phyloP scores from a whole-genome alignment of 2,113 vertebrate genomes.

The Crotalus horridus region DNA sequence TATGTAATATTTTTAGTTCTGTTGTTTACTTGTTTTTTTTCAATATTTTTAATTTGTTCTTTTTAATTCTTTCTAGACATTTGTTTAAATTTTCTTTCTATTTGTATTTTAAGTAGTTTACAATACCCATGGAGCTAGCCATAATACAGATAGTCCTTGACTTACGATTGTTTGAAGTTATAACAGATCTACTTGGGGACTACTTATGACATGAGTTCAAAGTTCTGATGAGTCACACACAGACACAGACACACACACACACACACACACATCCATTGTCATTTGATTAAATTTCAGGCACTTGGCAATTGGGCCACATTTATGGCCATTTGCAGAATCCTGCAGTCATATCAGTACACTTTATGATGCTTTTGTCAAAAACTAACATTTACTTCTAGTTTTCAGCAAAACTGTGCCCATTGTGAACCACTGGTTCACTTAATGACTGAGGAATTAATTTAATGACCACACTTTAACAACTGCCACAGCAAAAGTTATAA shows the following conservation, averaged over 20 bases:
- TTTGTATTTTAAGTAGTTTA: neutral
- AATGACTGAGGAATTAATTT: neutral
- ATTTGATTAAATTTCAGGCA: neutral
- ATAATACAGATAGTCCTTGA: neutral
- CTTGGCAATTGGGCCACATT: neutral
- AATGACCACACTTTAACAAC: neutral
- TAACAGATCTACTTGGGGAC: neutral
- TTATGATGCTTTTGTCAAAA: neutral
- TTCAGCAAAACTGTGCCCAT: neutral
- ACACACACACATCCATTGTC: neutral
- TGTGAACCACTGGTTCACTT: neutral
- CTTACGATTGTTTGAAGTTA: neutral
- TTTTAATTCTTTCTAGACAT: neutral
- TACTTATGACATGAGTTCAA: neutral
- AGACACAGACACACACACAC: too few relatives aligned
- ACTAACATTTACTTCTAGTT: neutral
- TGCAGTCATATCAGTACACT: neutral
- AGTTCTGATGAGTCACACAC: neutral
- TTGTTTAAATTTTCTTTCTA: neutral
- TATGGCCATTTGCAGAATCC: neutral
- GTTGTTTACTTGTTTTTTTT: neutral
- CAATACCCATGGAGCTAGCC: neutral
- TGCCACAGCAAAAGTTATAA: neutral
- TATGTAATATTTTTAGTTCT: neutral
- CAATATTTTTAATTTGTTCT: neutral